Evolutionary conservation across 2,888 invertebrate species (phyloP).

Genomic region (Saturnia japonica): DNA sequence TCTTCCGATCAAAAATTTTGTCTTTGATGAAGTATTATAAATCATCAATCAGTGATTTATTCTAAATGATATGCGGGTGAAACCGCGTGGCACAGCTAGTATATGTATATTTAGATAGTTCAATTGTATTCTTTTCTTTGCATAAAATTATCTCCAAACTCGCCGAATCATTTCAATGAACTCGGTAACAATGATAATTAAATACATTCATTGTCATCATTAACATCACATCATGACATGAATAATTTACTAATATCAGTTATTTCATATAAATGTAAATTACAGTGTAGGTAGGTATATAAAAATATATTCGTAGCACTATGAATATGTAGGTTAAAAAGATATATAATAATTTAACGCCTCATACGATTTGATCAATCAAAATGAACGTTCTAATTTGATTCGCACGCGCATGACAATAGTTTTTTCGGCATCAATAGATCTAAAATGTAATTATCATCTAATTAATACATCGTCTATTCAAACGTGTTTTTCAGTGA

Average conservation of each 20-base stretch:
- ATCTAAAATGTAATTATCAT: slow-evolving; percentile 57
- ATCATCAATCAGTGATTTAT: too few relatives aligned
- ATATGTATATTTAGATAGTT: not conserved
- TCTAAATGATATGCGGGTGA: too few relatives aligned
- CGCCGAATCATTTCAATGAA: not conserved
- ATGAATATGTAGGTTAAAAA: not conserved
- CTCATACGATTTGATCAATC: slow-evolving; percentile 17
- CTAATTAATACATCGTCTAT: slow-evolving; percentile 63
- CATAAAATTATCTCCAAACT: not conserved
- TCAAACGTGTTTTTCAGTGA: slow-evolving; percentile 69
- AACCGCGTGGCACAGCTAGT: too few relatives aligned
- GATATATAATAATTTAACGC: slow-evolving; percentile 4
- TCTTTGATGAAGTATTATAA: too few relatives aligned
- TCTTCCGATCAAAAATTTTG: too few relatives aligned
- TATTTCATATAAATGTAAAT: not conserved
- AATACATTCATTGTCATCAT: not conserved
- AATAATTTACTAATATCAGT: not conserved
- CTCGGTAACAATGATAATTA: not conserved
- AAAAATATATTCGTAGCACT: not conserved
- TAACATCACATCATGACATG: not conserved
- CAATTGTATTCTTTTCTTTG: not conserved
- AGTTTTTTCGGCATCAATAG: slow-evolving; percentile 29
- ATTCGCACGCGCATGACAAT: slow-evolving; percentile 26
- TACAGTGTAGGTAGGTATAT: not conserved
- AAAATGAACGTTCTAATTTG: slow-evolving; percentile 24